Base-by-base conservation (phyloP, 1,140 invertebrate species). In the Rhyzopertha dominica region DNA sequence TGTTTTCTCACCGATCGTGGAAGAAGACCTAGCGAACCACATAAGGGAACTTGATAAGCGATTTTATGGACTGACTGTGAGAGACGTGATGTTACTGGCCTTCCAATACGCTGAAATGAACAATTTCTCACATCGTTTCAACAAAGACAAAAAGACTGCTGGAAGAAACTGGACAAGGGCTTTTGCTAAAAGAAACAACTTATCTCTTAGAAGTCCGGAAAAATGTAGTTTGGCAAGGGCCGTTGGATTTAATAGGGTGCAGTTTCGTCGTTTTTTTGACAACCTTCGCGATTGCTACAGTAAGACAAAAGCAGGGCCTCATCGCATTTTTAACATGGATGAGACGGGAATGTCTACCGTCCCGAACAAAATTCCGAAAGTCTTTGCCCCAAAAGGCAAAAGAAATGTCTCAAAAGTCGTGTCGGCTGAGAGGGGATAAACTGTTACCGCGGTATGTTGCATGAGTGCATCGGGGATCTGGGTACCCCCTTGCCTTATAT, bases 331-430 rank as follows among this genome's bases (percentile, higher is more conserved):
- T 46, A 70, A 70, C 42, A 51, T 65, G 16, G 72, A 75, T 44
- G 67, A 73, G 63, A 66, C 65, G 43, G 64, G 65, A 34, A 54
- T 72, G 2, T 44, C 59, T 5, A 67, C 62, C 18, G 63, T 73
- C 3, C 68, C 65, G 49, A 64, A 61, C 25, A 71, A 64, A 47
- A 35, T 63, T 18, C 64, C 65, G 1, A 50, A 53, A 32, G 35
- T 70, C 10, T 51, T 68, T 18, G 54, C 55, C 20, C 51, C 51
- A 4, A 63, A 59, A 62, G 69, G 69, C 61, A 61, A 54, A 47
- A 60, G 56, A 24, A 54, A 61, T 49, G 53, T 58, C 37, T 20
- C 51, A 13, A 14, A 17, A 17, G 32, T 51, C 13, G 44, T 19
- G 4, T 42, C 47, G n/a, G 51, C 24, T 41, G 47, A 56, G 29